These are phyloP conservation scores for Marmota monax DNA, from an alignment of 2,113 vertebrate species.

Conservation along the genomic window DNA sequence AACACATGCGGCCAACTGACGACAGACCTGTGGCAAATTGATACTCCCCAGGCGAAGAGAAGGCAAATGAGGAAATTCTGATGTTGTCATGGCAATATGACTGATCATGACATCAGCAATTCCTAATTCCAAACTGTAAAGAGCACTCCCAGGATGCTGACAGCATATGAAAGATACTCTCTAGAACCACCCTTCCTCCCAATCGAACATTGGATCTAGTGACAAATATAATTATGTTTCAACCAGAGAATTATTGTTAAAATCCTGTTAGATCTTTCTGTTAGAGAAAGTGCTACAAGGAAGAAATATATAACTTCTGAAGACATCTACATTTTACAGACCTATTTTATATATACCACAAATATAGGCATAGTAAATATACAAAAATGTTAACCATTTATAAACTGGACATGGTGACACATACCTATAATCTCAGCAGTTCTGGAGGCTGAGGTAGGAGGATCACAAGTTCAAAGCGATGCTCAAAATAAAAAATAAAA, in stretches of 20 bases:
- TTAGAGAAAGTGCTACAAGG: neutral
- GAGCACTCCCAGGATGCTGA: constrained; percentile 68
- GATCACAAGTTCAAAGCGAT: too few species aligned
- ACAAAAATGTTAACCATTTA: neutral
- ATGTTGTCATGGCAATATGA: constrained; percentile 79
- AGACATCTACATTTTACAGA: neutral
- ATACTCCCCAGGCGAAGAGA: constrained; percentile 72
- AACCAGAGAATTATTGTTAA: constrained; percentile 46
- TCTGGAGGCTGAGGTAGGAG: too few species aligned
- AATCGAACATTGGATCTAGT: constrained; percentile 24
- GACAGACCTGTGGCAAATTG: constrained; percentile 76
- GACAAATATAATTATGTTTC: constrained; percentile 33
- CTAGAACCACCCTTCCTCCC: constrained; percentile 10
- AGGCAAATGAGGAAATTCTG: constrained; percentile 75
- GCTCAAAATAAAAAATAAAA: too few species aligned
- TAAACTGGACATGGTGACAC: too few species aligned
- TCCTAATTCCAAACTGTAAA: constrained; percentile 74
- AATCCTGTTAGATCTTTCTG: constrained; percentile 34
- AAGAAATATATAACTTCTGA: constrained; percentile 24
- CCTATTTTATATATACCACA: neutral
- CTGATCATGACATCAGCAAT: constrained; percentile 80
- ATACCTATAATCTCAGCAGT: too few species aligned
- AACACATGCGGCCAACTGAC: constrained; percentile 35
- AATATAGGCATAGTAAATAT: neutral
- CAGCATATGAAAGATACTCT: constrained; percentile 44